These are phyloP conservation scores for Parelbella ahira DNA, from an alignment of 2,888 invertebrate species.

Conservation along the genomic window DNA sequence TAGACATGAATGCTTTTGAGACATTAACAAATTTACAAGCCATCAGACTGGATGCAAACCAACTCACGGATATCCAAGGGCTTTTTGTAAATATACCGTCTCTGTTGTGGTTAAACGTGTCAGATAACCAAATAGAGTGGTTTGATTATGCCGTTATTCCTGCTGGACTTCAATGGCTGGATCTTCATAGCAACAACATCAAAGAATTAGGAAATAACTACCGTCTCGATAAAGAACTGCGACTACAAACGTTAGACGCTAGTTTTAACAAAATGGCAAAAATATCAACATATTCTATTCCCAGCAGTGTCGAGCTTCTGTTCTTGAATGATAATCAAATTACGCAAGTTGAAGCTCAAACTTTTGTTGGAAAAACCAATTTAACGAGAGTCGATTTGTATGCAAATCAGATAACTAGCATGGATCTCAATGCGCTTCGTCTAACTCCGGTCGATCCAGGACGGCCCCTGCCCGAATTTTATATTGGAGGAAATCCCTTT, in stretches of 20 bases:
- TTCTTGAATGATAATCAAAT: conserved; percentile 95
- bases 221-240: conserved; percentile 84
- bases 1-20: conserved; percentile 91
- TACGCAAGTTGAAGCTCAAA: conserved; percentile 91
- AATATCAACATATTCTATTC: conserved; percentile 88
- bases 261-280: conserved; percentile 93
- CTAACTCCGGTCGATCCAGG: conserved; percentile 89
- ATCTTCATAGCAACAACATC: conserved; percentile 93
- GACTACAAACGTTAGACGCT: conserved; percentile 91
- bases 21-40: conserved; percentile 90
- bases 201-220: conserved; percentile 88
- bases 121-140: conserved; percentile 92
- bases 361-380: conserved; percentile 93
- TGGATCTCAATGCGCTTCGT: conserved; percentile 93
- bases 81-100: conserved; percentile 91
- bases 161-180: conserved; percentile 90
- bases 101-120: conserved; percentile 93
- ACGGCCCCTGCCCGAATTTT: conserved; percentile 91
- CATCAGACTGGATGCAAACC: conserved; percentile 92
- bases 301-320: conserved; percentile 91
- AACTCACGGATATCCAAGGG: conserved; percentile 89
- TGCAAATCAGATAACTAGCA: conserved; percentile 93
- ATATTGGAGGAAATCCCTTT: conserved; percentile 96
- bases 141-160: conserved; percentile 94
- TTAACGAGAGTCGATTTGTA: conserved; percentile 94